These are phyloP conservation scores for Micromys minutus DNA, from an alignment of 2,113 vertebrate species.

Conservation along the genomic window DNA sequence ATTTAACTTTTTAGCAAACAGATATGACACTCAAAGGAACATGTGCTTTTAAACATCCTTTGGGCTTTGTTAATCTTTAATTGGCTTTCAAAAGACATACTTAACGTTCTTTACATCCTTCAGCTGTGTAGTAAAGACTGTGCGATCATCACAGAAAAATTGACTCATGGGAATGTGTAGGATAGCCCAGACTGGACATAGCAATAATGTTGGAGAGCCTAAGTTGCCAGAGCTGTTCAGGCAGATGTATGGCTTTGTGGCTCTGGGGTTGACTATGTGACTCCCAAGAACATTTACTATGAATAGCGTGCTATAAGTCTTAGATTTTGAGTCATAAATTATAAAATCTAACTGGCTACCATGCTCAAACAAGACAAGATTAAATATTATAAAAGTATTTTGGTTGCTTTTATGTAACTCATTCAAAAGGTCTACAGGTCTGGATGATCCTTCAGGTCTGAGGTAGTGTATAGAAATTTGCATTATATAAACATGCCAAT, in stretches of 20 bases:
- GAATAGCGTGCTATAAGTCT: background rate
- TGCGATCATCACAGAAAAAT: background rate
- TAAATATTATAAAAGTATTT: background rate
- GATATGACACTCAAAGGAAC: background rate
- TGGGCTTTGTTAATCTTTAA: constrained; percentile 27
- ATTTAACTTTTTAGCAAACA: background rate
- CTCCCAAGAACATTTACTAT: background rate
- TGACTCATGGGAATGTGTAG: background rate
- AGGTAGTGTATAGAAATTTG: background rate
- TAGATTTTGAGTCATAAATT: background rate
- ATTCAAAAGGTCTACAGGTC: background rate
- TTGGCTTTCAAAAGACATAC: constrained; percentile 12
- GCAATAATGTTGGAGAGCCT: background rate
- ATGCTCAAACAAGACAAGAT: background rate
- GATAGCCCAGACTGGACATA: background rate
- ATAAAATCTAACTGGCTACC: background rate
- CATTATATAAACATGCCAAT: constrained; percentile 13
- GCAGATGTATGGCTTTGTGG: background rate
- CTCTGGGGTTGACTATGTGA: background rate
- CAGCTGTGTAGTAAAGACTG: background rate
- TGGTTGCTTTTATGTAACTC: background rate
- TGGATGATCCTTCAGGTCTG: background rate
- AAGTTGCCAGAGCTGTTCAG: background rate
- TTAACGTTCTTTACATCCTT: constrained; percentile 25
- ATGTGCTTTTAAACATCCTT: constrained; percentile 40